Evolutionary conservation across 2,888 invertebrate genomes (phyloP), one percentile per base, ranked within the genome.

Genomic region (Zaprionus obscuricornis): DNA sequence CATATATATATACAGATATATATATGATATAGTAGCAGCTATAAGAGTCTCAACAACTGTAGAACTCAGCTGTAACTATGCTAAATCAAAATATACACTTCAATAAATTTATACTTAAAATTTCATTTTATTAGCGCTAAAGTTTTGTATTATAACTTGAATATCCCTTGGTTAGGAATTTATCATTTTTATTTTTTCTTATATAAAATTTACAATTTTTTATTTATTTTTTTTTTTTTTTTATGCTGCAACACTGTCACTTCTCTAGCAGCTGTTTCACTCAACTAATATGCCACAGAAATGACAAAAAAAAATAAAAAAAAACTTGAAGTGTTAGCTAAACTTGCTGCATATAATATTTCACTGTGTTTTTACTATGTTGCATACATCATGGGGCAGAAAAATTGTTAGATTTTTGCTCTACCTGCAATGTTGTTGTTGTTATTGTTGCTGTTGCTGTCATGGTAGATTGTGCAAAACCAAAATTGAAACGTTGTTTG

Each of bases 321-420:
- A 56, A n/a, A n/a, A n/a, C n/a, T n/a, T n/a, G n/a, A n/a, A n/a
- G n/a, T n/a, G 58, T 39, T 62, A 59, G 24, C 54, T 29, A 37
- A 40, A 39, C 27, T 46, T 34, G 27, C 33, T 55, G 63, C 65
- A 62, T 50, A 66, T 49, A 34, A 72, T 66, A 74, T 67, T 59
- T 75, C 49, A 62, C n/a, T n/a, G n/a, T 66, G 60, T 33, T 37
- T 56, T 66, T 55, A 16, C n/a, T 33, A 16, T 58, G 49, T 52
- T 52, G 69, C 73, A 68, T 65, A 68, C 58, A 42, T 72, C 33
- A 8, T 37, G 66, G 69, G 63, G 46, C n/a, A n/a, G n/a, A n/a
- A n/a, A n/a, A n/a, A n/a, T n/a, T n/a, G n/a, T n/a, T n/a, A n/a
- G n/a, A n/a, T n/a, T n/a, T n/a, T n/a, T n/a, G n/a, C n/a, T n/a